phyloP scores from a whole-genome alignment of 2,113 vertebrate genomes.

The Ceyx melanurus region DNA sequence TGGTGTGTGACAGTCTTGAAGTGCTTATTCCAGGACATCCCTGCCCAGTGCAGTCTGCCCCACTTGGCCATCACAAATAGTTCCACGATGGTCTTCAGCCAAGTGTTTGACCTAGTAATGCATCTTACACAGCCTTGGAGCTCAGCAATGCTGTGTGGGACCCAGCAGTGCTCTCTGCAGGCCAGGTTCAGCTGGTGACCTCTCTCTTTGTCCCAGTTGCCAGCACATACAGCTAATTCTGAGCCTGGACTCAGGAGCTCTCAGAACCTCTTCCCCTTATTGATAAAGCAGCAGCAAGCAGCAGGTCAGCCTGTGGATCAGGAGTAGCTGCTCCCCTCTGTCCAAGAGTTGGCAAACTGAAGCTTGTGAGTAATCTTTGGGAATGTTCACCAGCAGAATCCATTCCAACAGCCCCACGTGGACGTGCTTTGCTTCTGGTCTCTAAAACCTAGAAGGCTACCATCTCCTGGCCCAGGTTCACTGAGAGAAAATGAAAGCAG shows the following conservation, averaged over 20 bases:
- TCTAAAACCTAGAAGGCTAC: background rate
- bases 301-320: background rate
- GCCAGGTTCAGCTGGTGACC: constrained; percentile 31
- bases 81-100: constrained; percentile 37
- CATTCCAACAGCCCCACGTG: fast-evolving
- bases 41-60: constrained; percentile 23
- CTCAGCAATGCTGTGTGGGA: background rate
- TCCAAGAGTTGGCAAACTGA: background rate
- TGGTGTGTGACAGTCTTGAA: constrained; percentile 13
- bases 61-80: constrained; percentile 35
- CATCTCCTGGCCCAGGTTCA: background rate
- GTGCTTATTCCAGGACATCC: background rate
- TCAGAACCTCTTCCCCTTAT: background rate
- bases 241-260: background rate
- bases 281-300: background rate
- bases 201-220: background rate
- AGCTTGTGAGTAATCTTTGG: background rate
- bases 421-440: background rate
- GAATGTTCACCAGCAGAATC: background rate
- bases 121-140: constrained; percentile 49
- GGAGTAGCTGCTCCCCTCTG: background rate
- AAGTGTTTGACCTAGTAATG: constrained; percentile 60
- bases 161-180: constrained; percentile 24
- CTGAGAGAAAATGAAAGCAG: background rate
- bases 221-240: background rate